phyloP scores from a whole-genome alignment of 2,113 vertebrate genomes.

The Cyprinus carpio region DNA sequence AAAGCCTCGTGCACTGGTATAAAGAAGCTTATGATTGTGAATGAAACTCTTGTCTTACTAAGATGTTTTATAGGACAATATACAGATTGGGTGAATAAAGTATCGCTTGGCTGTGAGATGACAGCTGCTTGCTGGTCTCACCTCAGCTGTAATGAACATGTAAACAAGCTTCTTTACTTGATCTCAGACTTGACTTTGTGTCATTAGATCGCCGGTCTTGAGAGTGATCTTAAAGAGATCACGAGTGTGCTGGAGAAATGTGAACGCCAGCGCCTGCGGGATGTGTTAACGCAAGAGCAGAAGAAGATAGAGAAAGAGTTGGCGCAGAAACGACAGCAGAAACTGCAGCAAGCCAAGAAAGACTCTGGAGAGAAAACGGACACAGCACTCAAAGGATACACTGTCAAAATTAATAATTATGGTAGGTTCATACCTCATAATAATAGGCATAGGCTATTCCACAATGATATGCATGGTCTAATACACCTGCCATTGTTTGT shows the following conservation, averaged over 20 bases:
- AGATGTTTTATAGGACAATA: too few species aligned
- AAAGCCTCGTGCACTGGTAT: background rate
- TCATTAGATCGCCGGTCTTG: constrained; percentile 78
- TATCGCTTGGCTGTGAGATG: background rate
- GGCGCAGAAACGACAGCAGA: constrained; percentile 76
- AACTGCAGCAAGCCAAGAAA: constrained; percentile 75
- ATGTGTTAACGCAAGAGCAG: constrained; percentile 83
- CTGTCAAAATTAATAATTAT: constrained; percentile 94
- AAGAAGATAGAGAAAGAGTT: constrained; percentile 89
- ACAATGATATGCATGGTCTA: background rate
- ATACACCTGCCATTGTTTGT: background rate
- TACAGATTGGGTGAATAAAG: background rate
- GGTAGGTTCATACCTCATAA: constrained; percentile 71
- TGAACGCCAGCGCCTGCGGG: constrained; percentile 82
- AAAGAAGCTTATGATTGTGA: background rate
- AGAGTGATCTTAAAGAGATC: constrained; percentile 87
- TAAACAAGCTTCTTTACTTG: too few species aligned
- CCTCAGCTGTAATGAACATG: background rate
- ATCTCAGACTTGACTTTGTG: background rate
- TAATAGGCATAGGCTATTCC: background rate
- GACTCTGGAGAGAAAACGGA: constrained; percentile 72
- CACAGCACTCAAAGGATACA: constrained; percentile 79
- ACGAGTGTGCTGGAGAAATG: constrained; percentile 77
- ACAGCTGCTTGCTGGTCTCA: background rate
- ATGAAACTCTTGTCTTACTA: background rate